Percentiles rank a stretch among this genome's conserved stretches.
These are phyloP conservation scores for Acrocephalus scirpaceus DNA, from an alignment of 2,797 vertebrate genomes.

Conservation along the genomic window DNA sequence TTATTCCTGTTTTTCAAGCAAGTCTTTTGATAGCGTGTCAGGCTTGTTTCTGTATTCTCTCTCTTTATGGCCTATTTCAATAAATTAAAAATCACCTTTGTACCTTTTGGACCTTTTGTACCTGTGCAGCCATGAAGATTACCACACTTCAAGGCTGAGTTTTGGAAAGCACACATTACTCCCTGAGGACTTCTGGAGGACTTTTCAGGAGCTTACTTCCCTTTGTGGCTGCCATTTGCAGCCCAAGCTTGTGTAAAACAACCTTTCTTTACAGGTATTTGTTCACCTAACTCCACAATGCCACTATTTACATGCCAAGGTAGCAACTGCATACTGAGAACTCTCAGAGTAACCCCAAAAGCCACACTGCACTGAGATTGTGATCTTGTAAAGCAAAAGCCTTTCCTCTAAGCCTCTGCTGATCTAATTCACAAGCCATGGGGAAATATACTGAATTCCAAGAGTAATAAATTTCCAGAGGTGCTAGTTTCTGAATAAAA, in stretches of 20 bases:
- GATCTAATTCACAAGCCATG: background rate
- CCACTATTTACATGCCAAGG: background rate
- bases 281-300: background rate
- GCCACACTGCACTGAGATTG: rapidly evolving
- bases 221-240: background rate
- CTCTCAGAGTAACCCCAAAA: background rate
- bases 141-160: background rate
- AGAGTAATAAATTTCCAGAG: background rate
- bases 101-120: background rate
- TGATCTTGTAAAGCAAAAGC: background rate
- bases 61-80: background rate
- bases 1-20: background rate
- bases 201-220: background rate
- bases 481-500: background rate
- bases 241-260: background rate
- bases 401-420: background rate
- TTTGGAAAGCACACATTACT: background rate
- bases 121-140: background rate
- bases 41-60: background rate
- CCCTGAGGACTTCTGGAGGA: background rate
- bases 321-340: background rate
- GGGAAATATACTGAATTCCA: background rate
- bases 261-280: background rate
- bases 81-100: background rate
- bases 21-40: background rate